These are phyloP conservation scores for Sebastes melanostomus DNA, from an alignment of 2,797 vertebrate genomes.

Conservation along the genomic window DNA sequence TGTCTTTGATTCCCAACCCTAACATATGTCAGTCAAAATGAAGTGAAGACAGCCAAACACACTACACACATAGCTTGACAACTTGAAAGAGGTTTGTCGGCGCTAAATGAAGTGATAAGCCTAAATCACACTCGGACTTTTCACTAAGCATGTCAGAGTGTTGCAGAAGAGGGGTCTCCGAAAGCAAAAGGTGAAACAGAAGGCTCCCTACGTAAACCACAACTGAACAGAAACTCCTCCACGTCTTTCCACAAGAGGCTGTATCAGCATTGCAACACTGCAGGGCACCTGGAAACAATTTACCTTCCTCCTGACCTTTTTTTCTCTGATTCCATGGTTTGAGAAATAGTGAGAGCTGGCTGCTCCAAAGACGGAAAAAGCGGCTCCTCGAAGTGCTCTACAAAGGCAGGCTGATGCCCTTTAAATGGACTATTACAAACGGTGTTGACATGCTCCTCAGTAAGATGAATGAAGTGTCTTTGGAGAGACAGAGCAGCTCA, in stretches of 20 bases:
- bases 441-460: slow-evolving; percentile 75
- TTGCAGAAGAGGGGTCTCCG: neutral
- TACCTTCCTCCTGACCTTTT: slow-evolving; percentile 75
- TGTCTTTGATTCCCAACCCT: too few relatives aligned
- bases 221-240: slow-evolving; percentile 51
- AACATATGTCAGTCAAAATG: neutral
- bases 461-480: slow-evolving; percentile 75
- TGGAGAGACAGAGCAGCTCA: slow-evolving; percentile 63
- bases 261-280: slow-evolving; percentile 69
- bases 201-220: slow-evolving; percentile 51
- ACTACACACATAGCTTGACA: neutral
- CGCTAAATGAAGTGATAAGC: slow-evolving; percentile 28
- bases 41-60: neutral
- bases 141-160: slow-evolving; percentile 6
- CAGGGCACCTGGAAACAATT: slow-evolving; percentile 85
- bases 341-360: slow-evolving; percentile 69
- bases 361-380: slow-evolving; percentile 84
- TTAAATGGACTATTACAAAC: slow-evolving; percentile 73
- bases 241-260: slow-evolving; percentile 62
- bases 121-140: slow-evolving; percentile 22
- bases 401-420: slow-evolving; percentile 81
- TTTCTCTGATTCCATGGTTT: slow-evolving; percentile 74
- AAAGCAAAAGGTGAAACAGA: slow-evolving; percentile 53
- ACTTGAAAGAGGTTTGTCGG: neutral
- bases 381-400: slow-evolving; percentile 75